Evolutionary conservation across 2,888 invertebrate genomes (phyloP).

Genomic region (Papilio elwesi): DNA sequence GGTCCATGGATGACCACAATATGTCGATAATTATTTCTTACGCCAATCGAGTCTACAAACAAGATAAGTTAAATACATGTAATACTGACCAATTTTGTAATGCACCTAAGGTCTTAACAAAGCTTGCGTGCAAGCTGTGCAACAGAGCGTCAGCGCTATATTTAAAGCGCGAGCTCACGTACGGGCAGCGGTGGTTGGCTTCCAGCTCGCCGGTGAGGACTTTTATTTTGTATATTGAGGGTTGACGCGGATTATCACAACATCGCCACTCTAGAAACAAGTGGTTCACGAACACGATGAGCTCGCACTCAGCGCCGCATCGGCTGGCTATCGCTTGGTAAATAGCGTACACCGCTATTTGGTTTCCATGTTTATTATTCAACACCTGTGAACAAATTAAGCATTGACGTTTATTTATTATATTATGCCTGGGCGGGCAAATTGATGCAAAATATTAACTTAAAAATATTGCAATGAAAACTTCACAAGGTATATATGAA

Average conservation of each 20-base stretch:
- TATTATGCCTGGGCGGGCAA: no score
- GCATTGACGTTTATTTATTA: no score
- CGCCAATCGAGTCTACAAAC: not conserved
- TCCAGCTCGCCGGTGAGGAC: constrained; percentile 58
- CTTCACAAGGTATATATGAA: no score
- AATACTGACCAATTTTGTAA: constrained; percentile 58
- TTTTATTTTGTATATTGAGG: constrained; percentile 56
- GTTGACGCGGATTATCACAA: constrained; percentile 39
- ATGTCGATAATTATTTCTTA: no score
- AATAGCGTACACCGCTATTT: constrained; percentile 57
- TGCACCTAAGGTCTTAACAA: constrained; percentile 57
- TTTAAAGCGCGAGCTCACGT: constrained; percentile 43
- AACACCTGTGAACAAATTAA: constrained; percentile 55
- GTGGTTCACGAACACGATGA: constrained; percentile 68
- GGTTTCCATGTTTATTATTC: constrained; percentile 55
- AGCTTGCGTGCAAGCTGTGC: constrained; percentile 57
- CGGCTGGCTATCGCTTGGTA: constrained; percentile 64
- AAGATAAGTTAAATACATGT: not conserved
- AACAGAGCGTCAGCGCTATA: constrained; percentile 61
- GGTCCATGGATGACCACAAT: no score
- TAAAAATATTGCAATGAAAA: no score
- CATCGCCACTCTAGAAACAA: constrained; percentile 66
- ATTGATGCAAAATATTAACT: no score
- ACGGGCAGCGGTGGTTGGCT: constrained; percentile 63
- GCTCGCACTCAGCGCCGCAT: constrained; percentile 62